These are phyloP conservation scores for Helarctos malayanus DNA, from an alignment of 2,797 vertebrate species.

Conservation along the genomic window DNA sequence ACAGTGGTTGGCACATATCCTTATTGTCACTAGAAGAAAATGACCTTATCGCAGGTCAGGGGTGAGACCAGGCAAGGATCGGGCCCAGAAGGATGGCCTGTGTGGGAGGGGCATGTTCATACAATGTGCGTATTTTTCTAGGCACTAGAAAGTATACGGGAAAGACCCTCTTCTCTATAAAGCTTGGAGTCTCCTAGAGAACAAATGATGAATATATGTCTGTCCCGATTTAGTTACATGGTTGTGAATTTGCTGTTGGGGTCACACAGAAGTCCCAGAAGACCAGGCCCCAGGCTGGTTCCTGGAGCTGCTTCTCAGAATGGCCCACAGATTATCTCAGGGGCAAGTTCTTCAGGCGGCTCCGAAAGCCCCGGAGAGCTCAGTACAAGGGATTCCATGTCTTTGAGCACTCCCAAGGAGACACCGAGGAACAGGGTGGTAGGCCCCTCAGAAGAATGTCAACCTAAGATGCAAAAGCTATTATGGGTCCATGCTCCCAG, in stretches of 20 bases:
- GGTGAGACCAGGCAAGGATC: not conserved
- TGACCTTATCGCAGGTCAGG: not conserved
- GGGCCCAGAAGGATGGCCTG: not conserved
- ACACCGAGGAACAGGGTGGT: not conserved
- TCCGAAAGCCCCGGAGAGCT: no score
- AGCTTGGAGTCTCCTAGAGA: not conserved
- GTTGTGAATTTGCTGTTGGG: not conserved
- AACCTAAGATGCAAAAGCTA: not conserved
- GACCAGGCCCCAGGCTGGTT: not conserved
- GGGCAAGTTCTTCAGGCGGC: not conserved
- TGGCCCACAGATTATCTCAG: not conserved
- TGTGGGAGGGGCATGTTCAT: not conserved
- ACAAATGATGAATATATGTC: not conserved
- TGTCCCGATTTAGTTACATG: not conserved
- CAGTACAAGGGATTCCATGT: not conserved
- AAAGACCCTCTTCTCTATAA: not conserved
- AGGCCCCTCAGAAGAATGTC: not conserved
- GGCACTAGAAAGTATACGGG: not conserved
- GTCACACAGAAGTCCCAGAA: not conserved
- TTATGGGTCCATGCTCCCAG: not conserved
- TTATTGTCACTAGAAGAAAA: slow-evolving; percentile 19
- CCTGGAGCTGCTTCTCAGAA: not conserved
- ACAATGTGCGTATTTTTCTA: not conserved
- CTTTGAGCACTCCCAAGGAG: not conserved
- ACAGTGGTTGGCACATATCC: not conserved